A percentile compares a stretch with the other conserved stretches of the same genome.
Conservation (phyloP, 2,113 vertebrate species). For the Xiphophorus hellerii region DNA sequence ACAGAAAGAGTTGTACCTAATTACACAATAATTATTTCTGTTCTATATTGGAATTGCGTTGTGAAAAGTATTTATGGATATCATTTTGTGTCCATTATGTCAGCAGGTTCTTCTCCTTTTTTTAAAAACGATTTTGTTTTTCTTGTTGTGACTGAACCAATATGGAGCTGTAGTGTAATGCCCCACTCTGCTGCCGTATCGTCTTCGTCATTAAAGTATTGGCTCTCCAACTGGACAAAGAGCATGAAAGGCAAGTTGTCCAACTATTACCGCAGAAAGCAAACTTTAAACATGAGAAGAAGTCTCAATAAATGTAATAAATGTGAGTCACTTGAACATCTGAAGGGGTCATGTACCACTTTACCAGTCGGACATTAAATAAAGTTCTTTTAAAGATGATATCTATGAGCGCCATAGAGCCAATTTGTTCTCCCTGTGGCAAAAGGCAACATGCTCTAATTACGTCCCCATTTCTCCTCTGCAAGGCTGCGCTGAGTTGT, state of each 20-base stretch:
- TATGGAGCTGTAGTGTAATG: slow-evolving; percentile 16
- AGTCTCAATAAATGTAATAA: slow-evolving; percentile 87
- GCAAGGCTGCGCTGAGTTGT: slow-evolving; percentile 54
- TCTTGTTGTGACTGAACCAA: not conserved
- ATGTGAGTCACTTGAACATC: slow-evolving; percentile 87
- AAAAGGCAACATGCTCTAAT: slow-evolving; percentile 85
- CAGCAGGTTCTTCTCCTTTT: too few relatives aligned
- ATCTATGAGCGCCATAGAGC: slow-evolving; percentile 80
- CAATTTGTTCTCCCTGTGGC: slow-evolving; percentile 82
- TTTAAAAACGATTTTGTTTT: not conserved
- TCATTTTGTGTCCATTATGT: slow-evolving; percentile 2
- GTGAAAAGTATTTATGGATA: slow-evolving; percentile 21
- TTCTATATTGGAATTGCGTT: too few relatives aligned
- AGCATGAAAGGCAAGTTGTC: slow-evolving; percentile 83
- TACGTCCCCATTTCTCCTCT: slow-evolving; percentile 64
- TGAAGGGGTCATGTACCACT: slow-evolving; percentile 78
- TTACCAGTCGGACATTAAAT: slow-evolving; percentile 75
- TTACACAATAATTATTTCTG: too few relatives aligned
- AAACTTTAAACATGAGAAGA: slow-evolving; percentile 85
- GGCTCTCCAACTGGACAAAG: slow-evolving; percentile 86
- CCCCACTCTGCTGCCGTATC: slow-evolving; percentile 19
- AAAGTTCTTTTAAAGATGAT: slow-evolving; percentile 93
- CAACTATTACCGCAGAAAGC: slow-evolving; percentile 59
- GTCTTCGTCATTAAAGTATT: slow-evolving; percentile 84
- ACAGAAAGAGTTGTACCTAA: too few relatives aligned